Percentiles rank a stretch among this genome's conserved stretches.
These are phyloP conservation scores for Hirtodrosophila histrioides DNA, from an alignment of 2,888 invertebrate genomes.

Conservation along the genomic window DNA sequence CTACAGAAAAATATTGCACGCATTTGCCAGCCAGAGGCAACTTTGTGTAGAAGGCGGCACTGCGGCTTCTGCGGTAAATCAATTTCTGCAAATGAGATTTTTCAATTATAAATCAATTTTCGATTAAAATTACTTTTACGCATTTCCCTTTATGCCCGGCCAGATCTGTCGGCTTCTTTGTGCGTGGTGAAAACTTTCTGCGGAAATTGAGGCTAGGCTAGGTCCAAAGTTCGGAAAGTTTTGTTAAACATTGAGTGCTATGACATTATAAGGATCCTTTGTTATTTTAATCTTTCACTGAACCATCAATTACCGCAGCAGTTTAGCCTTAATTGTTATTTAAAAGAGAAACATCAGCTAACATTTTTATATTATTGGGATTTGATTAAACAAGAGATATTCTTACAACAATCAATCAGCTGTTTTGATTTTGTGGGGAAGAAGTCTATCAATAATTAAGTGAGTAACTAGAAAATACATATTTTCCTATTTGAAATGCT, in stretches of 20 bases:
- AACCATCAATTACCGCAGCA: conserved; percentile 7
- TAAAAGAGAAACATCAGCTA: too few relatives aligned
- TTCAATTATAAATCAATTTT: conserved; percentile 85
- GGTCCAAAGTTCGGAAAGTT: conserved; percentile 13
- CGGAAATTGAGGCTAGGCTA: conserved; percentile 10
- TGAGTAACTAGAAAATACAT: too few relatives aligned
- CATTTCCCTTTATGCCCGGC: conserved; percentile 62
- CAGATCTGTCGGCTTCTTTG: conserved; percentile 9
- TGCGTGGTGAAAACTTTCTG: conserved; percentile 33
- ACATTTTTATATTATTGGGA: too few relatives aligned
- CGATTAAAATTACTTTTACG: conserved; percentile 84
- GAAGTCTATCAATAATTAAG: too few relatives aligned
- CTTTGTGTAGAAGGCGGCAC: conserved; percentile 48
- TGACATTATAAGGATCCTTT: not conserved
- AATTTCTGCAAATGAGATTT: conserved; percentile 83
- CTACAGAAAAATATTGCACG: conserved; percentile 72
- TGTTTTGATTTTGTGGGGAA: too few relatives aligned
- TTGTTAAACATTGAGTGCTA: conserved; percentile 10
- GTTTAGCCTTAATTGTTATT: not conserved
- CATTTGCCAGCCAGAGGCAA: conserved; percentile 54
- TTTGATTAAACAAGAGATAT: too few relatives aligned
- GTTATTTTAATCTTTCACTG: not conserved
- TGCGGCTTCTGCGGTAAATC: conserved; percentile 82
- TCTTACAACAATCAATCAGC: too few relatives aligned
- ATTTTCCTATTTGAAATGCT: too few relatives aligned